Evolutionary conservation across 1,140 invertebrate genomes (phyloP), one percentile per base, ranked within the genome.

Genomic region (Neodiprion virginianus): DNA sequence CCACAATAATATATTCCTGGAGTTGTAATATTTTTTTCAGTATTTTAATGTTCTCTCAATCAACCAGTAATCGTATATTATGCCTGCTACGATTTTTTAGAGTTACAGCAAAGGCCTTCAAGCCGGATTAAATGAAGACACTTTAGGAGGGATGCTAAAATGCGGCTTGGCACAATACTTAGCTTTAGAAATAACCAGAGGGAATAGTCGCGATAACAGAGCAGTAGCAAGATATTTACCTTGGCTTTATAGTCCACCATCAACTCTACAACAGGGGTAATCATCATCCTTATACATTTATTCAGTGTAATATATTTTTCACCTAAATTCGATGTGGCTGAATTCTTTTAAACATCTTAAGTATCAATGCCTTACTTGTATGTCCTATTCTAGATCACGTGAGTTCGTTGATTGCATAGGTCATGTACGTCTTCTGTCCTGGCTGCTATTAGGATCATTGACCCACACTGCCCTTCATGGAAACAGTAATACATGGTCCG

Each of bases 401-500:
- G 98, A 99, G 86, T 98, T 99, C 82, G 92, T 95, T 0, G 98
- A 99, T 84, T 99, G 97, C 83, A 96, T 99, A 53, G 93, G 94
- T 23, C 98, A 99, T 81, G 96, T 99, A 79, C 92, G 98, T 17
- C 89, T 99, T 23, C 89, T 99, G 17, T 99, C 97, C 0, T 99
- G 98, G 98, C 87, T 99, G 65, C 88, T 99, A 78, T 90, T 99
- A 76, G 98, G 98, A 12, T 96, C 98, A 21, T 91, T 99, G 23
- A 96, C 94, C 8, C 96, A 98, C 83, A 94, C 93, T 61, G 93
- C 94, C n/a, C 89, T 95, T 79, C 88, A 91, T 74, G 75, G 79
- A 7, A 82, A 74, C 10, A 85, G 78, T 49, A 81, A 79, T 67
- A 73, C 79, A 68, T 66, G 81, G 77, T 50, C 84, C 83, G 53